phyloP scores from a whole-genome alignment of 2,113 vertebrate species.

The Semicossyphus pulcher region DNA sequence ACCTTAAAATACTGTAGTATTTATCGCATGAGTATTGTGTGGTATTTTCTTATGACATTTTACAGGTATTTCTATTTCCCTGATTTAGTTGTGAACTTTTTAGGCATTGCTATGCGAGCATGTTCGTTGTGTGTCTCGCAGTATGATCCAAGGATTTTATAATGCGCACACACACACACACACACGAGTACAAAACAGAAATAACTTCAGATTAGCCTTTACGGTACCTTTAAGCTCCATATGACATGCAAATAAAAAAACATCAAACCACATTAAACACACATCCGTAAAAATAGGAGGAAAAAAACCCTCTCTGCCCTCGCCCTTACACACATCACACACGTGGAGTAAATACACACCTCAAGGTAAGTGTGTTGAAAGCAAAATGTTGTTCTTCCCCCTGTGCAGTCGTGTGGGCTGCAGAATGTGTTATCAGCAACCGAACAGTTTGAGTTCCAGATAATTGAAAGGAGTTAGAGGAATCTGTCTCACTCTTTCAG shows the following conservation, averaged over 20 bases:
- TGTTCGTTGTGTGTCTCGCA: too few species aligned
- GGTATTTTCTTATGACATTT: too few species aligned
- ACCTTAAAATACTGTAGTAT: too few species aligned
- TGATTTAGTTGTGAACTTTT: too few species aligned
- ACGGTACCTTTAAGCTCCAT: not conserved
- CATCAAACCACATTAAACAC: not conserved
- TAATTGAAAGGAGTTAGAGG: slow-evolving; percentile 70
- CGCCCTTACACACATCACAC: not conserved
- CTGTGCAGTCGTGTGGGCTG: slow-evolving; percentile 44
- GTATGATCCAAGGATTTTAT: too few species aligned
- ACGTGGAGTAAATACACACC: slow-evolving; percentile 30
- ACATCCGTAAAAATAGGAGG: not conserved
- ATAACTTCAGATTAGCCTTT: not conserved
- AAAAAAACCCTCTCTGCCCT: not conserved
- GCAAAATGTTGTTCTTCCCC: slow-evolving; percentile 31
- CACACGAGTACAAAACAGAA: not conserved
- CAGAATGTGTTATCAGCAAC: slow-evolving; percentile 52
- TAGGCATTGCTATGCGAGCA: too few species aligned
- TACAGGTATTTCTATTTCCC: too few species aligned
- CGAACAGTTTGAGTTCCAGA: slow-evolving; percentile 70
- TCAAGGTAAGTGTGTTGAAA: slow-evolving; percentile 51
- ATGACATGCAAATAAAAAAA: slow-evolving; percentile 10
- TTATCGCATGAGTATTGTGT: too few species aligned
- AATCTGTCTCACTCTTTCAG: slow-evolving; percentile 50
- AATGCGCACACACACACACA: not conserved